A percentile compares a stretch with the other conserved stretches of the same genome.
phyloP scores from a whole-genome alignment of 2,113 vertebrate genomes.

The Ammodytes dubius region DNA sequence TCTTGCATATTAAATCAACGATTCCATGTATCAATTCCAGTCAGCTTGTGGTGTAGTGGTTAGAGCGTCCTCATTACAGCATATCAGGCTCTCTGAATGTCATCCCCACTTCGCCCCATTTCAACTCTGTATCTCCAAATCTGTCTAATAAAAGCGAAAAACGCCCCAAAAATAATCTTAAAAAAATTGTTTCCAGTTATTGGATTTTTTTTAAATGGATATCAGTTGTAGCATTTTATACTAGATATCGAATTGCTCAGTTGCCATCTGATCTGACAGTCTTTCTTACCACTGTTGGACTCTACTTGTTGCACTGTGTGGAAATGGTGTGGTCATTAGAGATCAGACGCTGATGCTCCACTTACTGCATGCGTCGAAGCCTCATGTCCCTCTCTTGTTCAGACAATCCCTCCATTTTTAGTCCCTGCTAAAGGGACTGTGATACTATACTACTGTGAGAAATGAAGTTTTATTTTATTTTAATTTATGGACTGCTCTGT shows the following conservation, averaged over 20 bases:
- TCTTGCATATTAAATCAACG: background rate
- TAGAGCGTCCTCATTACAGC: no score
- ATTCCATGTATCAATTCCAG: no score
- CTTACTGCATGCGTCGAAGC: background rate
- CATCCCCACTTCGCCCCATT: no score
- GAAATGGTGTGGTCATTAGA: conserved; percentile 15
- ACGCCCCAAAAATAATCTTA: no score
- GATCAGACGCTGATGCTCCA: conserved; percentile 28
- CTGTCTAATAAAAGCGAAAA: no score
- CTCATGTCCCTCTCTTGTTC: conserved; percentile 12
- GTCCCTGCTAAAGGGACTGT: background rate
- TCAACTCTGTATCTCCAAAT: no score
- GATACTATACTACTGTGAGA: background rate
- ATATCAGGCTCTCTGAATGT: no score
- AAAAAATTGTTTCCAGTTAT: background rate
- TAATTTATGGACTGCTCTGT: conserved; percentile 2
- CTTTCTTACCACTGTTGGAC: background rate
- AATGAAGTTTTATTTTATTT: background rate
- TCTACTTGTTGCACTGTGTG: conserved; percentile 17
- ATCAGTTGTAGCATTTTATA: conserved; percentile 13
- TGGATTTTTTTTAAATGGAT: background rate
- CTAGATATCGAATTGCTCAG: background rate
- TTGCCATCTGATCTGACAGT: conserved; percentile 16
- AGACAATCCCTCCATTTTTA: conserved; percentile 10
- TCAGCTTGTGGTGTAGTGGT: no score